A percentile compares a stretch with the other conserved stretches of the same genome.
phyloP scores from a whole-genome alignment of 2,113 vertebrate genomes.

The Trogon melanurus region DNA sequence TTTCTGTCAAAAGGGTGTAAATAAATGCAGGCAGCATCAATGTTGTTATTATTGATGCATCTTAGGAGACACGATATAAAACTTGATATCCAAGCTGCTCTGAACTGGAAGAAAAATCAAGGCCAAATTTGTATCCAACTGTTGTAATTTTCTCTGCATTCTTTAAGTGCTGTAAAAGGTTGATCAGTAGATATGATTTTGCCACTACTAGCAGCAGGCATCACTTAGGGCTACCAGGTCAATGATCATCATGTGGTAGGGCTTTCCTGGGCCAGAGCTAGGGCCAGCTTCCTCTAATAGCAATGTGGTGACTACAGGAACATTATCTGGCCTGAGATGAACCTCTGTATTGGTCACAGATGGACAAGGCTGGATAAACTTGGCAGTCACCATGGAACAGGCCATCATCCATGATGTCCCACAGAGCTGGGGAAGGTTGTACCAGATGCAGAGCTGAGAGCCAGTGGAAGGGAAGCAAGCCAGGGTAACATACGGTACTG shows the following conservation, averaged over 20 bases:
- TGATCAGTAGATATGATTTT: neutral
- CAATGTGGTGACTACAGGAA: neutral
- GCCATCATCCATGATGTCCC: fast-evolving
- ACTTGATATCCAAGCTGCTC: neutral
- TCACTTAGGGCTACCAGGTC: neutral
- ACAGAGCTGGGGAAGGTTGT: neutral
- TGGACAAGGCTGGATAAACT: neutral
- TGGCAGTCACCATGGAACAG: neutral
- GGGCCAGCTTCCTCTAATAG: neutral
- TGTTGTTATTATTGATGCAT: neutral
- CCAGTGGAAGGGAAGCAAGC: neutral
- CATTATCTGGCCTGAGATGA: neutral
- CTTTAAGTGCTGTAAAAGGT: neutral
- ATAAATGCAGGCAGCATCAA: neutral
- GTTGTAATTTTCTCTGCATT: neutral
- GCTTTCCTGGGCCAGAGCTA: fast-evolving
- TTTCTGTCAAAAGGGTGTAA: neutral
- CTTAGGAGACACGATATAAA: neutral
- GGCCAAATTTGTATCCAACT: neutral
- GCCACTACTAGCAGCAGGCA: neutral
- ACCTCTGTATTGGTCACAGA: neutral
- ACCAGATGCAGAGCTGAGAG: neutral
- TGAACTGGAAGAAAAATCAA: neutral
- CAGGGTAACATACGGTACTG: neutral
- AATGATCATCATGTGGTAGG: fast-evolving